Evolutionary conservation across 2,797 vertebrate genomes (phyloP).

Genomic region (Strix occidentalis): DNA sequence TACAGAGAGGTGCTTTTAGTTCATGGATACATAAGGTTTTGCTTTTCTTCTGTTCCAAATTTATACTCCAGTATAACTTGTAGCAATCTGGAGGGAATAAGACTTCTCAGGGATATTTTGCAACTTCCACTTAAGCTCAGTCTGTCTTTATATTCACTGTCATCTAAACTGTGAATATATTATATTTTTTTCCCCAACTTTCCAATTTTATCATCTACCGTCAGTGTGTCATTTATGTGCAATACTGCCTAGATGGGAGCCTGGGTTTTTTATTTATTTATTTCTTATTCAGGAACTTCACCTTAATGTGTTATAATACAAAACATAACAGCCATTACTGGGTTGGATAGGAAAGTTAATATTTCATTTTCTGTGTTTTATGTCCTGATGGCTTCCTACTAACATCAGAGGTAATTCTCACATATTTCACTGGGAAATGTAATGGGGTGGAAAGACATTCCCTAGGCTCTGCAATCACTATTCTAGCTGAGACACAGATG

Average conservation of each 20-base stretch:
- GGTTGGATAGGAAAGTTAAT: conserved; percentile 49
- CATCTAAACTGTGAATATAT: conserved; percentile 68
- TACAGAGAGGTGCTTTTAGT: background rate
- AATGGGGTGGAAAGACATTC: conserved; percentile 70
- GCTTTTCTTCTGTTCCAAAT: background rate
- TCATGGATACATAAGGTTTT: background rate
- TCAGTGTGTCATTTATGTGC: conserved; percentile 3
- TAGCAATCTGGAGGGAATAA: conserved; percentile 56
- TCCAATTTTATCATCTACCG: conserved; percentile 49
- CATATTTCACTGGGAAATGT: conserved; percentile 59
- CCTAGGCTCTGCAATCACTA: conserved; percentile 21
- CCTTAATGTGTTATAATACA: conserved; percentile 50
- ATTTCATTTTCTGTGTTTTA: conserved; percentile 72
- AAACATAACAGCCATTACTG: conserved; percentile 42
- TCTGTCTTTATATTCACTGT: conserved; percentile 67
- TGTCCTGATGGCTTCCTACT: conserved; percentile 45
- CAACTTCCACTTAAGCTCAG: conserved; percentile 54
- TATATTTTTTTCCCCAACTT: background rate
- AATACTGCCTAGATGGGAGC: background rate
- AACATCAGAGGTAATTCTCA: conserved; percentile 58
- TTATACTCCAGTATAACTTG: background rate
- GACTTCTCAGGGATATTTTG: conserved; percentile 54
- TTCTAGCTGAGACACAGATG: conserved; percentile 25
- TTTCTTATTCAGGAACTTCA: background rate
- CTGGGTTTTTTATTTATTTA: background rate